Conservation (phyloP, 2,888 invertebrate genomes). For the Ariolimax columbianus region DNA sequence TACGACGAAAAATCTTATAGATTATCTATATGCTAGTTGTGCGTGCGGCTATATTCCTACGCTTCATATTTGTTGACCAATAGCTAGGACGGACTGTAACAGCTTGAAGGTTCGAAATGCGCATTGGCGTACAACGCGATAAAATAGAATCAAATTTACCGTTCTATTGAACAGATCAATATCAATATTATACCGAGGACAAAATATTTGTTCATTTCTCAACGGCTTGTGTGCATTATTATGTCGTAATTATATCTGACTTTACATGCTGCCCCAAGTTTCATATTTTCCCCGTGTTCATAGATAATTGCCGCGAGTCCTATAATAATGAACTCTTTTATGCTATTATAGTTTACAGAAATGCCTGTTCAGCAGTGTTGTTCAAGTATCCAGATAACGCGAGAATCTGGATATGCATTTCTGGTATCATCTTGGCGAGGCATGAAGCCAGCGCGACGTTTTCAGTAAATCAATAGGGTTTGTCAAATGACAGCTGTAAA, state of each 20-base stretch:
- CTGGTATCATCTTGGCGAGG: background rate
- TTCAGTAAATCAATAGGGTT: background rate
- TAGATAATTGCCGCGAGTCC: background rate
- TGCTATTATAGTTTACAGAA: background rate
- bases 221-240: background rate
- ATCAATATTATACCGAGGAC: background rate
- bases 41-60: background rate
- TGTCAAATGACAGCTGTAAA: slow-evolving; percentile 6
- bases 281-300: background rate
- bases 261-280: background rate
- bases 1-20: too few species aligned
- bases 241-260: background rate
- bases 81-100: background rate
- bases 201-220: background rate
- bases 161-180: background rate
- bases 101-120: background rate
- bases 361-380: background rate
- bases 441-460: background rate
- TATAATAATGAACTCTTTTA: background rate
- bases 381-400: background rate
- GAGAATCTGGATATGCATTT: background rate
- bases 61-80: background rate
- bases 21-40: too few species aligned
- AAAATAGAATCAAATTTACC: background rate
- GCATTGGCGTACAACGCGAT: background rate